phyloP scores from a whole-genome alignment of 2,888 invertebrate species.

The Linnaemya tessellans region DNA sequence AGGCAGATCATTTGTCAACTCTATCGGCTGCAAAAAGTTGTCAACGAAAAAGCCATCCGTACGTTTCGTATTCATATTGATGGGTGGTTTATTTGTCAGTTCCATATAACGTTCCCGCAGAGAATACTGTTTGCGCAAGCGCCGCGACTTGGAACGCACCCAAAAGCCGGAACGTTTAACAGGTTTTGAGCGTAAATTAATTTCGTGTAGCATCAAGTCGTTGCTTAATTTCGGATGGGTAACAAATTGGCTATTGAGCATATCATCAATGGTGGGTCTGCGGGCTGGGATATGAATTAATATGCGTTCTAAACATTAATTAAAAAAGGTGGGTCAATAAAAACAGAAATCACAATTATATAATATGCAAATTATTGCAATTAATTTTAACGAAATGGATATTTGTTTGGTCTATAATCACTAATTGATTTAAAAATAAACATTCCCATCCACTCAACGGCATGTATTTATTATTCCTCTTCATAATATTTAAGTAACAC shows the following conservation, averaged over 20 bases:
- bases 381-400: not conserved
- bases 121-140: constrained; percentile 81
- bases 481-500: not conserved
- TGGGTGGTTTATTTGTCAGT: constrained; percentile 80
- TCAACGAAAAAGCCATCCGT: constrained; percentile 82
- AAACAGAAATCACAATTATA: not conserved
- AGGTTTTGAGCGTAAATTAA: constrained; percentile 80
- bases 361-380: not conserved
- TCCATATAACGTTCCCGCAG: constrained; percentile 82
- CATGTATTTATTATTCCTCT: not conserved
- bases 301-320: constrained; percentile 82
- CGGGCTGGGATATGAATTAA: constrained; percentile 84
- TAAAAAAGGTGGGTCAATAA: not conserved
- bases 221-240: constrained; percentile 80
- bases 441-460: no score
- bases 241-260: constrained; percentile 85
- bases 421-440: no score
- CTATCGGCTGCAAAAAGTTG: constrained; percentile 82
- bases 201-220: constrained; percentile 82
- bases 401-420: not conserved
- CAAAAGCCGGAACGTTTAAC: constrained; percentile 81
- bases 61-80: constrained; percentile 82
- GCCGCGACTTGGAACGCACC: constrained; percentile 81
- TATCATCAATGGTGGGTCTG: constrained; percentile 84
- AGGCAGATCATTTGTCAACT: constrained; percentile 74